These are phyloP conservation scores for Drosophila orena DNA, from an alignment of 1,140 invertebrate species.

Conservation along the genomic window DNA sequence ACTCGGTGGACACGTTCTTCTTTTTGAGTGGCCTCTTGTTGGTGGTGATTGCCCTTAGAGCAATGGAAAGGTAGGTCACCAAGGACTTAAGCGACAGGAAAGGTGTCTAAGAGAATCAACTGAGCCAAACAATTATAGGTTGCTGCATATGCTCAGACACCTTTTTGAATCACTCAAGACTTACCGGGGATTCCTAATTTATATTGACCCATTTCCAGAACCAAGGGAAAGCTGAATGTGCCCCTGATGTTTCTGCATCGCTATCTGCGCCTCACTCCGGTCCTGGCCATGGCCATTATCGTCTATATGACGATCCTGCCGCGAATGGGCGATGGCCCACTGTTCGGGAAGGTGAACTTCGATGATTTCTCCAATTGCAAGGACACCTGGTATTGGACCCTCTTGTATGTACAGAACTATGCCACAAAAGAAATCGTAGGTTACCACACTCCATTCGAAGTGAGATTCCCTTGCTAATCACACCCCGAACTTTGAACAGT, in stretches of 20 bases:
- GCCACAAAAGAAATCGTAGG: conserved; percentile 43
- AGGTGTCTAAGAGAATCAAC: no score
- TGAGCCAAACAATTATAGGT: no score
- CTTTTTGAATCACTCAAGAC: no score
- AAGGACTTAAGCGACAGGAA: no score
- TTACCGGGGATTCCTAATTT: background rate
- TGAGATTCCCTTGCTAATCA: background rate
- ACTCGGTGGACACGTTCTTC: conserved; percentile 97
- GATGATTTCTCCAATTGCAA: conserved; percentile 39
- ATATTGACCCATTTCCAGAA: conserved; percentile 6
- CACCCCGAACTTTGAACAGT: conserved; percentile 86
- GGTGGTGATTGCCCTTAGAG: conserved; percentile 87
- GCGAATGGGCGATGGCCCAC: conserved; percentile 51
- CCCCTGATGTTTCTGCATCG: conserved; percentile 76
- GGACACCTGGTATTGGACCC: conserved; percentile 51
- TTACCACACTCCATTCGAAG: background rate
- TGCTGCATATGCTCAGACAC: no score
- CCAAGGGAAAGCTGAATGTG: conserved; percentile 65
- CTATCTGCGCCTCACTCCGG: conserved; percentile 68
- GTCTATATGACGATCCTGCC: conserved; percentile 55
- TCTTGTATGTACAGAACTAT: conserved; percentile 69
- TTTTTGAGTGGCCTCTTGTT: conserved; percentile 90
- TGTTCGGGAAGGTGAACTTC: conserved; percentile 59
- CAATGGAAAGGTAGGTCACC: conserved; percentile 87
- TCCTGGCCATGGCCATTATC: conserved; percentile 55